Percentiles rank a stretch among this genome's conserved stretches.
These are phyloP conservation scores for Drosophila setosimentum DNA, from an alignment of 2,888 invertebrate species.

Conservation along the genomic window DNA sequence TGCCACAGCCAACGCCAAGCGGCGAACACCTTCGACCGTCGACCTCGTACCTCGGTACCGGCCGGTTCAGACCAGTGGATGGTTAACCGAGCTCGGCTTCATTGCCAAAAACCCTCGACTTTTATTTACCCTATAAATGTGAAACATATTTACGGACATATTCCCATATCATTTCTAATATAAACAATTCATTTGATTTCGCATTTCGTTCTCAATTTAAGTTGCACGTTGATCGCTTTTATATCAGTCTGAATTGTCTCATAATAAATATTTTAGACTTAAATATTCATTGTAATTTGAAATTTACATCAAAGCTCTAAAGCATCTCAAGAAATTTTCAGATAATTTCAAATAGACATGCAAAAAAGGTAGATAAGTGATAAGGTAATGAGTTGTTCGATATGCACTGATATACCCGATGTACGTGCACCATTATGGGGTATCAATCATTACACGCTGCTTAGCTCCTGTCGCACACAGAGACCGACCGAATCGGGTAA, in stretches of 20 bases:
- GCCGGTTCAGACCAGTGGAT: conserved; percentile 19
- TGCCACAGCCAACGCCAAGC: conserved; percentile 63
- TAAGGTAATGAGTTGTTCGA: not conserved
- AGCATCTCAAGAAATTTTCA: too few species aligned
- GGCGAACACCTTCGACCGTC: conserved; percentile 51
- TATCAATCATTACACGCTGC: conserved; percentile 74
- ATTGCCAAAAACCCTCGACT: not conserved
- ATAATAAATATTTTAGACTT: too few species aligned
- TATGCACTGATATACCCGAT: conserved; percentile 7
- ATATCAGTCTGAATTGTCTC: too few species aligned
- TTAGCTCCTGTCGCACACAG: conserved; percentile 68
- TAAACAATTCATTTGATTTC: not conserved
- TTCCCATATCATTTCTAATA: not conserved
- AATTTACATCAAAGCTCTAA: too few species aligned
- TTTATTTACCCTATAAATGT: conserved; percentile 7
- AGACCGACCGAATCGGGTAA: conserved; percentile 46
- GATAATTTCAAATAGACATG: too few species aligned
- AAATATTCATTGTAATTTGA: too few species aligned
- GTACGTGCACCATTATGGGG: conserved; percentile 11
- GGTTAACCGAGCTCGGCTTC: conserved; percentile 29
- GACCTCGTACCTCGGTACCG: conserved; percentile 24
- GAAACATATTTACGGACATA: not conserved
- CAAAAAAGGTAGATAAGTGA: not conserved
- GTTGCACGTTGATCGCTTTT: too few species aligned
- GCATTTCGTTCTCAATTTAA: not conserved